Evolutionary conservation across 2,888 invertebrate genomes (phyloP).

Genomic region (Tetranychus truncatus): DNA sequence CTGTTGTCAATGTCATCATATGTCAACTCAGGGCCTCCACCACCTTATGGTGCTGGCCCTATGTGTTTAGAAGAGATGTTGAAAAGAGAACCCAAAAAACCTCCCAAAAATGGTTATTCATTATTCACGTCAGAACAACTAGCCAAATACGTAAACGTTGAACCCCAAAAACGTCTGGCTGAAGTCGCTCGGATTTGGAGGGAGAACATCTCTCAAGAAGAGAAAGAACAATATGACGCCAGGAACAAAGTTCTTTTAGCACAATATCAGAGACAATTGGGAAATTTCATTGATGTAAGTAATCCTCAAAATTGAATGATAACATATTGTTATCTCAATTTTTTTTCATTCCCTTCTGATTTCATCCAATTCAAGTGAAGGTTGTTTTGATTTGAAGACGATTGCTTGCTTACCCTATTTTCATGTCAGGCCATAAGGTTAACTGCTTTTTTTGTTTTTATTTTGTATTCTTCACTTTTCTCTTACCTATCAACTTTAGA

Average conservation of each 20-base stretch:
- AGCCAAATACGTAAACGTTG: conserved; percentile 23
- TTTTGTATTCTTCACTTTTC: not conserved
- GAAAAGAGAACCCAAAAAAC: conserved; percentile 35
- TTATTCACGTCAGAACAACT: conserved; percentile 25
- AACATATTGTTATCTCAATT: not conserved
- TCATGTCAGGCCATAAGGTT: not conserved
- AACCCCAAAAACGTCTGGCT: conserved; percentile 27
- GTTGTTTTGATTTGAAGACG: not conserved
- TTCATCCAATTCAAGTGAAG: not conserved
- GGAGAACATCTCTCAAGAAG: conserved; percentile 32
- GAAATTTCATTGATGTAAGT: conserved; percentile 11
- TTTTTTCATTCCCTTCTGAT: not conserved
- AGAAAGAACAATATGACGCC: conserved; percentile 30
- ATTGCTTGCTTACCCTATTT: not conserved
- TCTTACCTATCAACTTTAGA: not conserved
- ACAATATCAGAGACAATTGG: conserved; percentile 5
- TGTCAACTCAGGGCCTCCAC: not conserved
- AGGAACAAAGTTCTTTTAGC: conserved; percentile 8
- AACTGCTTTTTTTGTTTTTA: not conserved
- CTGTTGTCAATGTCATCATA: not conserved
- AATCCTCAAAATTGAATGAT: not conserved
- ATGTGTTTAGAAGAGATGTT: conserved; percentile 23
- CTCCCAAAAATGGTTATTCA: conserved; percentile 31
- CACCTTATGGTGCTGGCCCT: not conserved
- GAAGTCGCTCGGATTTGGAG: conserved; percentile 33